These are phyloP conservation scores for Plutella xylostella DNA, from an alignment of 2,888 invertebrate species.

Conservation along the genomic window DNA sequence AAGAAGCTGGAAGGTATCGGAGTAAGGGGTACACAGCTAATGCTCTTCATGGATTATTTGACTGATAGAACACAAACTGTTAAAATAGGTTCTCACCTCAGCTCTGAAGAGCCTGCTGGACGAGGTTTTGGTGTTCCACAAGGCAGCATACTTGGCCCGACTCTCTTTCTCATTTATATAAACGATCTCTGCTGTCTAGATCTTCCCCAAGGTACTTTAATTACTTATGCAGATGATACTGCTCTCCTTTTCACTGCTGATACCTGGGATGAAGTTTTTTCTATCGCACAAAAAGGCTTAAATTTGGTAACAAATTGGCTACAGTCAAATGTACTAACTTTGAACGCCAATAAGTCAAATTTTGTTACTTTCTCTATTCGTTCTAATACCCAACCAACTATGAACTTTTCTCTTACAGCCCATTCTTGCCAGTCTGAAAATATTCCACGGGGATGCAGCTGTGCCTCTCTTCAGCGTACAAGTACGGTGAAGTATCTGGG, in stretches of 20 bases:
- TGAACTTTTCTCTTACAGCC: background rate
- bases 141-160: constrained; percentile 2
- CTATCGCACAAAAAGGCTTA: background rate
- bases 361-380: constrained; percentile 4
- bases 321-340: background rate
- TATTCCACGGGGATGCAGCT: background rate
- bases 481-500: constrained; percentile 1
- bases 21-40: background rate
- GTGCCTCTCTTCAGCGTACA: background rate
- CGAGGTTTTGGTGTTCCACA: constrained; percentile 5
- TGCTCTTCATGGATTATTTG: background rate
- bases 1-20: background rate
- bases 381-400: background rate
- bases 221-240: constrained; percentile 7
- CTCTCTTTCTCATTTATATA: background rate
- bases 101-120: too few relatives aligned
- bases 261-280: background rate
- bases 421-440: background rate
- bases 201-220: background rate
- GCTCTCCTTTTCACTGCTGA: background rate
- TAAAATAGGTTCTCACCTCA: too few relatives aligned
- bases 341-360: constrained; percentile 1
- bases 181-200: background rate
- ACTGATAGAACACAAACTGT: background rate
- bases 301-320: constrained; percentile 1